Percentiles rank a stretch among this genome's conserved stretches.
Evolutionary conservation across 2,113 vertebrate species (phyloP).

Genomic region (Triplophysa dalaica): DNA sequence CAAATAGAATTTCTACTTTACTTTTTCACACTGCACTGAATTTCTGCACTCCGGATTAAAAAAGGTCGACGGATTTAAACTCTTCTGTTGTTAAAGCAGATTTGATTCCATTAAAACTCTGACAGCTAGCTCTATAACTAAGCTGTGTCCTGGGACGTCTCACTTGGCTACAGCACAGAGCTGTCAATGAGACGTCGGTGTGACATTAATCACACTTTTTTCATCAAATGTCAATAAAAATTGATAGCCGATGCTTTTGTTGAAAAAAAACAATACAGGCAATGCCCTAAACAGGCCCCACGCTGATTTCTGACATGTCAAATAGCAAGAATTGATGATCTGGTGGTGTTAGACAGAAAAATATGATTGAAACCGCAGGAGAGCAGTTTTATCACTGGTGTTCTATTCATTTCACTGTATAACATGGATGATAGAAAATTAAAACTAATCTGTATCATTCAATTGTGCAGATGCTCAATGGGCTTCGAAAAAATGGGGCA

Average conservation of each 20-base stretch:
- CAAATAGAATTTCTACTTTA: neutral
- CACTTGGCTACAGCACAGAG: conserved; percentile 30
- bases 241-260: neutral
- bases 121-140: conserved; percentile 17
- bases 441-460: neutral
- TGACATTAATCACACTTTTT: conserved; percentile 47
- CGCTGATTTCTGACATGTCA: neutral
- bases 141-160: conserved; percentile 47
- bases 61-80: conserved; percentile 34
- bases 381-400: neutral
- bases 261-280: neutral
- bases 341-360: too few relatives aligned
- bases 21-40: conserved; percentile 1
- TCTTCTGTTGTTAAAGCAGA: conserved; percentile 16
- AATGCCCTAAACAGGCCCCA: neutral
- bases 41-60: conserved; percentile 38
- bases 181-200: conserved; percentile 45
- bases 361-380: too few relatives aligned
- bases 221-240: neutral
- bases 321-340: too few relatives aligned
- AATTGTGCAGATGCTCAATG: neutral
- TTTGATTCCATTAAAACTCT: conserved; percentile 34
- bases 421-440: neutral
- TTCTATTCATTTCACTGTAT: neutral
- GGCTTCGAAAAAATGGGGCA: too few relatives aligned